Base-by-base conservation (phyloP, 2,888 invertebrate species). In the Oscheius sp. region DNA sequence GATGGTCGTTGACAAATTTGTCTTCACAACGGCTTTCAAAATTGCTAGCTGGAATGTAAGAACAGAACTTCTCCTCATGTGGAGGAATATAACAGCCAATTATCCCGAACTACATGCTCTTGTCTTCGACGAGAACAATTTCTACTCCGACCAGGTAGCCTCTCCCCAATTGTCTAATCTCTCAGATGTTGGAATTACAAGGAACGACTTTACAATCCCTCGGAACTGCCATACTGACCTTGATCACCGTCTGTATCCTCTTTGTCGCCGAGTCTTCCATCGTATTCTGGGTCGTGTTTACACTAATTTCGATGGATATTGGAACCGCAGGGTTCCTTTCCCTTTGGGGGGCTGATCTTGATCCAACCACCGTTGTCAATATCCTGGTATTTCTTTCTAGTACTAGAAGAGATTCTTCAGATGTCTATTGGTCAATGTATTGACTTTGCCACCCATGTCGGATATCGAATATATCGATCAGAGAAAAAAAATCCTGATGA, bases 341-440 rank as follows among this genome's bases (percentile, higher is more conserved):
- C 8, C 71, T 85, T 17, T 86, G 85, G 85, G 85, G 85, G 8
- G 83, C 84, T 14, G 85, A 85, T 41, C 70, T 84, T n/a, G 82
- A 81, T 56, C 84, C 84, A n/a, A 81, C 82, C 2, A 82, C 84
- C 20, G 84, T 85, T 8, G 84, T 85, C 36, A 85, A 85, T 70
- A 85, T 85, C 67, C 71, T 85, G 72, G 83, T 83, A 64, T 14
- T 2, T 47, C 24, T 14, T 2, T 41, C 8, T 47, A 22, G 17
- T 30, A 3, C n/a, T 22, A 9, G 54, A 24, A 3, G 9, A 38
- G 17, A 5, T 28, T 6, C 26, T 72, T 54, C 57, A 83, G 80
- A 86, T 85, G 85, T 80, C 81, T 24, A 84, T 86, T 56, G 85
- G 85, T 2, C 78, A 86, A 32, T 86, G 85, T 50, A 82, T 85